phyloP scores from a whole-genome alignment of 2,113 vertebrate genomes.

The Motacilla alba region DNA sequence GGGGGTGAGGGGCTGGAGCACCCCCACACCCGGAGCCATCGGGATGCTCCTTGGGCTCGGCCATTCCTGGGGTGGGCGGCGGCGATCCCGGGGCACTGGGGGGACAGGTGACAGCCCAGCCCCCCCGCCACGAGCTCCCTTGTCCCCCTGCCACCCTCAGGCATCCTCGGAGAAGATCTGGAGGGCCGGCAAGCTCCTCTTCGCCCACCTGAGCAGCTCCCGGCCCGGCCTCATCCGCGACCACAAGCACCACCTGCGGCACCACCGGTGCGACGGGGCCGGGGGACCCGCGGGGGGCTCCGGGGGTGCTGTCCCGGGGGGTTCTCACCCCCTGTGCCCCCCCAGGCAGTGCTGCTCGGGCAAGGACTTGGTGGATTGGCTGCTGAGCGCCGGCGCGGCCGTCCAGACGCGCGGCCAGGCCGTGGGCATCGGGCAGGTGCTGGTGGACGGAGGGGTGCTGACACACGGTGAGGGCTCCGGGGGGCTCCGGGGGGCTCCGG shows the following conservation, averaged over 20 bases:
- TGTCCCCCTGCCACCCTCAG: conserved; percentile 48
- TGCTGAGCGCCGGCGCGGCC: conserved; percentile 78
- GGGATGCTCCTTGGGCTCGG: background rate
- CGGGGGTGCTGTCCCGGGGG: background rate
- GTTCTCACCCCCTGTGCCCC: fast-evolving
- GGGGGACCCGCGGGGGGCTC: background rate
- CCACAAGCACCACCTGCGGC: conserved; percentile 88
- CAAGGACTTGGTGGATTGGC: conserved; percentile 88
- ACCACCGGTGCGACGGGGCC: conserved; percentile 75
- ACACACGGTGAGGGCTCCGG: conserved; percentile 78
- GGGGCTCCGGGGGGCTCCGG: too few relatives aligned
- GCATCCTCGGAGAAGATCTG: conserved; percentile 85
- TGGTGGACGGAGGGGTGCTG: conserved; percentile 88
- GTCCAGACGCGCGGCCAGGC: conserved; percentile 84
- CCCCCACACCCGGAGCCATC: fast-evolving
- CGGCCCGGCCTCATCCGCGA: conserved; percentile 85
- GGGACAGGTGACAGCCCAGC: background rate
- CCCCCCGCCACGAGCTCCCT: fast-evolving
- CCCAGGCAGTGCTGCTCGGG: conserved; percentile 88
- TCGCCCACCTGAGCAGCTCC: conserved; percentile 72
- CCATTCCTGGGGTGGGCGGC: fast-evolving
- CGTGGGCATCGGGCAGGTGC: conserved; percentile 89
- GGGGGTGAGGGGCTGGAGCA: fast-evolving
- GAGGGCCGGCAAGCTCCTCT: conserved; percentile 83
- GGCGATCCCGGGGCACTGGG: fast-evolving